A percentile compares a stretch with the other conserved stretches of the same genome.
Conservation (phyloP, 64 coral and sea anemone species). For the Dendrophyllia cribrosa region DNA sequence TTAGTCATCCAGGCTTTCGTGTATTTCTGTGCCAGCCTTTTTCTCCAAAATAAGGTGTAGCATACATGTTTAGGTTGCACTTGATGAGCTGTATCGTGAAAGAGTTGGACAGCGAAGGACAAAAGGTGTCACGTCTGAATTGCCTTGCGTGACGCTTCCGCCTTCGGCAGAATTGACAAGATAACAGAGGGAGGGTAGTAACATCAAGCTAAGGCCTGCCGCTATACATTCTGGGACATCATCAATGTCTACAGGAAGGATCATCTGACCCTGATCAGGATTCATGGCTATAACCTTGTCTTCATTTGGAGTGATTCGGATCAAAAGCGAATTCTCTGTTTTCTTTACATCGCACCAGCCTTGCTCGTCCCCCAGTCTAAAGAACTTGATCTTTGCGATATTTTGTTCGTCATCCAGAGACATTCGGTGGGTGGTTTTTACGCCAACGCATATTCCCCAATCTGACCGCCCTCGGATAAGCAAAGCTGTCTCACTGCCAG, state of each 20-base stretch:
- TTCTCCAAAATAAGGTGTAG: background rate
- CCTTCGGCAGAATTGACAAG: background rate
- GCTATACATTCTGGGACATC: conserved; percentile 15
- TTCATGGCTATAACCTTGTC: conserved; percentile 16
- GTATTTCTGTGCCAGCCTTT: no score
- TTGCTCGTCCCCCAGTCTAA: conserved; percentile 11
- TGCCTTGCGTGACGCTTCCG: no score
- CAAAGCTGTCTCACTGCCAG: background rate
- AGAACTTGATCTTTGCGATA: conserved; percentile 11
- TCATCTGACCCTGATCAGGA: conserved; percentile 19
- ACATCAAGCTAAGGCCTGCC: conserved; percentile 2
- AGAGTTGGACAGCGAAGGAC: conserved; percentile 26
- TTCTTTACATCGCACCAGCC: conserved; percentile 25
- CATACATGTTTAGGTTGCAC: background rate
- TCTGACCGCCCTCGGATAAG: background rate
- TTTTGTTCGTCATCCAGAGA: conserved; percentile 23
- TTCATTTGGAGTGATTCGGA: conserved; percentile 25
- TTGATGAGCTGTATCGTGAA: background rate
- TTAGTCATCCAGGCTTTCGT: no score
- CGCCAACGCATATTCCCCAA: conserved; percentile 10
- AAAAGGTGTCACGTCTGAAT: background rate
- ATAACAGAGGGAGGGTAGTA: conserved; percentile 15
- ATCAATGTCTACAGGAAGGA: background rate
- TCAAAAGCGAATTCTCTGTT: conserved; percentile 27
- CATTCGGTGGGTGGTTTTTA: background rate